These are phyloP conservation scores for Mobula birostris DNA, from an alignment of 2,113 vertebrate species.

Conservation along the genomic window DNA sequence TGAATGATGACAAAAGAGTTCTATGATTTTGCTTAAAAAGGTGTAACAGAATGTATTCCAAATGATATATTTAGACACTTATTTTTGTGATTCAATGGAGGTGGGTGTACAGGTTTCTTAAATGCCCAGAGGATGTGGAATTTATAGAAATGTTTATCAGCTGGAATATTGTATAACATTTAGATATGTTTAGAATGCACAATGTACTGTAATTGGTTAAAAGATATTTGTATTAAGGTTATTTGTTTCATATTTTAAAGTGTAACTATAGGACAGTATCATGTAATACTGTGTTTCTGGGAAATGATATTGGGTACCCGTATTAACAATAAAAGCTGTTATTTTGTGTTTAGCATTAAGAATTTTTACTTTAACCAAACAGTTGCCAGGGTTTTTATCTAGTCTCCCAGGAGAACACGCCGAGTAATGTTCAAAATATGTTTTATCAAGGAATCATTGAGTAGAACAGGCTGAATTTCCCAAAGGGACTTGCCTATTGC, in stretches of 20 bases:
- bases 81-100: conserved; percentile 49
- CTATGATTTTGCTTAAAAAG: conserved; percentile 41
- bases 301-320: conserved; percentile 44
- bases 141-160: conserved; percentile 38
- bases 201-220: conserved; percentile 44
- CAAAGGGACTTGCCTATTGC: neutral
- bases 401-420: neutral
- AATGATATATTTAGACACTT: conserved; percentile 46
- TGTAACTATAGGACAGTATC: conserved; percentile 44
- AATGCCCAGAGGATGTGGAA: conserved; percentile 37
- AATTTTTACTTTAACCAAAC: neutral
- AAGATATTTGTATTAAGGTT: conserved; percentile 47
- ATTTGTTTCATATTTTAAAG: conserved; percentile 47
- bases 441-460: neutral
- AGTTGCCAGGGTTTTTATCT: neutral
- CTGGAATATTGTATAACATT: conserved; percentile 39
- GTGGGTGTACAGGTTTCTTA: conserved; percentile 40
- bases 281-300: conserved; percentile 46
- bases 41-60: conserved; percentile 42
- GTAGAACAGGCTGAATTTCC: neutral
- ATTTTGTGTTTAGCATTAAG: conserved; percentile 32
- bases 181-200: conserved; percentile 42
- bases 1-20: conserved; percentile 43
- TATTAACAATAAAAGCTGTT: conserved; percentile 37
- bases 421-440: neutral